Percentiles rank a stretch among this genome's conserved stretches.
These are phyloP conservation scores for Hipposideros armiger DNA, from an alignment of 2,113 vertebrate genomes.

Conservation along the genomic window DNA sequence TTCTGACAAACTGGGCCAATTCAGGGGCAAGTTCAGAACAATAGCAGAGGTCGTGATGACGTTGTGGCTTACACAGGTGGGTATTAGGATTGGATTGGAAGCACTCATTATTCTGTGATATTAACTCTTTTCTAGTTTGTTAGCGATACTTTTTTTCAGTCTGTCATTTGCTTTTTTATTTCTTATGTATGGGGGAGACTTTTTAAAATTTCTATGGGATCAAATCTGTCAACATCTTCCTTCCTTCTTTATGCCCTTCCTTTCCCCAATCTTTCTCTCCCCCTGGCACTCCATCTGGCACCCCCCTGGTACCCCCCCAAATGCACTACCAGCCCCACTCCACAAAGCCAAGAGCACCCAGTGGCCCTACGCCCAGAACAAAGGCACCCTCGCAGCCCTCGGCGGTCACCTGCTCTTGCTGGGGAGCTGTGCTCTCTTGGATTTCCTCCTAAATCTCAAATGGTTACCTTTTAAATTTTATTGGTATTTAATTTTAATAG, in stretches of 20 bases:
- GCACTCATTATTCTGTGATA: too few relatives aligned
- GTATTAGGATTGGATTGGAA: too few relatives aligned
- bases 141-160: not conserved
- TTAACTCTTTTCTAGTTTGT: not conserved
- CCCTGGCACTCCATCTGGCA: too few relatives aligned
- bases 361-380: not conserved
- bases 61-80: too few relatives aligned
- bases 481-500: not conserved
- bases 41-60: not conserved
- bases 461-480: too few relatives aligned
- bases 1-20: not conserved
- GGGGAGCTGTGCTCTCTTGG: not conserved
- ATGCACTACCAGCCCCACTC: rapidly evolving
- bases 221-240: not conserved
- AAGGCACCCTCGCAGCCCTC: too few relatives aligned
- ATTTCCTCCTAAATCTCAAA: not conserved
- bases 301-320: not conserved
- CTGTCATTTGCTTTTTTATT: not conserved
- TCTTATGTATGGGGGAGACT: not conserved
- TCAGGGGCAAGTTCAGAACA: not conserved
- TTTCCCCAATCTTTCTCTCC: not conserved
- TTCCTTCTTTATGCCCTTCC: too few relatives aligned
- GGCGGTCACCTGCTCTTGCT: rapidly evolving
- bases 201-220: not conserved
- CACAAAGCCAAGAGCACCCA: not conserved